Conservation (phyloP, 1,140 invertebrate genomes). For the Tribolium castaneum region DNA sequence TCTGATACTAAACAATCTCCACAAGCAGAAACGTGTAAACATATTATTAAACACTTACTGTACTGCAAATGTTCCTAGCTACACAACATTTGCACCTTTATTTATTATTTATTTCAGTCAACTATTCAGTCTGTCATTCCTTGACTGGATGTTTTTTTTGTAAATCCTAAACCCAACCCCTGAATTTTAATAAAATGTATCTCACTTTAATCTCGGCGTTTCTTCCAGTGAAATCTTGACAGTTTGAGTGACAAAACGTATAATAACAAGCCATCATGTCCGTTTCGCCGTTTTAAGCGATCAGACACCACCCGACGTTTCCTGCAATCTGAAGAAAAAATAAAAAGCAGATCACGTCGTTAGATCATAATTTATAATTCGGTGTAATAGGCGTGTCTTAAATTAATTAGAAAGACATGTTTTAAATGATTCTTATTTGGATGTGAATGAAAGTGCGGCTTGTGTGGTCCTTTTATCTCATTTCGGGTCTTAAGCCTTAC, state of each 20-base stretch:
- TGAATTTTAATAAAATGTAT: slow-evolving; percentile 34
- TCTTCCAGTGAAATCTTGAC: slow-evolving; percentile 8
- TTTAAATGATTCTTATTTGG: slow-evolving; percentile 22
- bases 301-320: slow-evolving; percentile 19
- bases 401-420: slow-evolving; percentile 32
- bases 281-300: slow-evolving; percentile 33
- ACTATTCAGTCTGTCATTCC: background rate
- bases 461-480: slow-evolving; percentile 17
- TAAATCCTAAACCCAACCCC: slow-evolving; percentile 11
- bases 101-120: background rate
- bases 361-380: slow-evolving; percentile 31
- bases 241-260: slow-evolving; percentile 32
- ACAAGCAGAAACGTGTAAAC: background rate
- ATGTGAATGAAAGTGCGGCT: slow-evolving; percentile 18
- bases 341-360: background rate
- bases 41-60: background rate
- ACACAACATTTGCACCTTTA: too few relatives aligned
- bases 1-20: background rate
- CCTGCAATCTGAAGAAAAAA: background rate
- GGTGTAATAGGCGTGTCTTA: slow-evolving; percentile 17
- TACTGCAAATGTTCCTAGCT: background rate
- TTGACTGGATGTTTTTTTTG: background rate
- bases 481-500: slow-evolving; percentile 9
- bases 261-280: slow-evolving; percentile 34
- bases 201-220: slow-evolving; percentile 26